phyloP scores from a whole-genome alignment of 1,140 invertebrate species.

The Tetramorium simillimum region DNA sequence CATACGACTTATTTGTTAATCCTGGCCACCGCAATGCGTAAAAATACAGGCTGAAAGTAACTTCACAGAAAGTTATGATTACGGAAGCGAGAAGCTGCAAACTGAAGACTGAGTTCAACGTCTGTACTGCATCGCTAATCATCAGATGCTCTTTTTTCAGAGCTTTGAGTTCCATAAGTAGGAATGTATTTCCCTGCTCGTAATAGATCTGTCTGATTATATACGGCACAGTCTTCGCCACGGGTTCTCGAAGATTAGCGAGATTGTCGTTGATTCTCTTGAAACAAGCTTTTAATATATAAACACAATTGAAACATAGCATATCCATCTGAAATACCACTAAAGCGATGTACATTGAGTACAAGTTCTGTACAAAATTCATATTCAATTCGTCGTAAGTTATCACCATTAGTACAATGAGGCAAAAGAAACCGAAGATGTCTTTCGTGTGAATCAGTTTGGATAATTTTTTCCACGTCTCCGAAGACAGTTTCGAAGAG shows the following conservation, averaged over 20 bases:
- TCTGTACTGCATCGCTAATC: constrained; percentile 74
- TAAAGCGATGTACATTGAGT: constrained; percentile 62
- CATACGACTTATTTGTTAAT: too few relatives aligned
- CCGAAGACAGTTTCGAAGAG: constrained; percentile 64
- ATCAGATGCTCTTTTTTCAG: constrained; percentile 77
- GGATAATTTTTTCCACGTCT: constrained; percentile 67
- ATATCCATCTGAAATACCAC: constrained; percentile 74
- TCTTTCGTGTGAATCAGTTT: constrained; percentile 76
- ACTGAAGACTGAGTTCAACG: constrained; percentile 76
- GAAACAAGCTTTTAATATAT: constrained; percentile 68
- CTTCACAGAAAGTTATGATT: constrained; percentile 74
- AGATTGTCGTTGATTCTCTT: constrained; percentile 73
- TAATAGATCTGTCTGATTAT: constrained; percentile 71
- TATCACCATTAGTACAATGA: constrained; percentile 54
- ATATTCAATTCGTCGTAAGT: constrained; percentile 31
- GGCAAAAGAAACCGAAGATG: constrained; percentile 69
- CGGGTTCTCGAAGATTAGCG: constrained; percentile 46
- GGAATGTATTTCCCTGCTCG: constrained; percentile 71
- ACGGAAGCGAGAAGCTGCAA: constrained; percentile 69
- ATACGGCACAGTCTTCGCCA: constrained; percentile 65
- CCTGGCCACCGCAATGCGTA: constrained; percentile 60
- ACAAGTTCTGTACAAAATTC: background rate
- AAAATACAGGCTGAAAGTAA: constrained; percentile 81
- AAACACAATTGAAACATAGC: constrained; percentile 77
- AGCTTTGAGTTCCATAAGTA: constrained; percentile 76